A percentile compares a stretch with the other conserved stretches of the same genome.
Conservation (phyloP, 2,888 invertebrate species). For the Myathropa florea region DNA sequence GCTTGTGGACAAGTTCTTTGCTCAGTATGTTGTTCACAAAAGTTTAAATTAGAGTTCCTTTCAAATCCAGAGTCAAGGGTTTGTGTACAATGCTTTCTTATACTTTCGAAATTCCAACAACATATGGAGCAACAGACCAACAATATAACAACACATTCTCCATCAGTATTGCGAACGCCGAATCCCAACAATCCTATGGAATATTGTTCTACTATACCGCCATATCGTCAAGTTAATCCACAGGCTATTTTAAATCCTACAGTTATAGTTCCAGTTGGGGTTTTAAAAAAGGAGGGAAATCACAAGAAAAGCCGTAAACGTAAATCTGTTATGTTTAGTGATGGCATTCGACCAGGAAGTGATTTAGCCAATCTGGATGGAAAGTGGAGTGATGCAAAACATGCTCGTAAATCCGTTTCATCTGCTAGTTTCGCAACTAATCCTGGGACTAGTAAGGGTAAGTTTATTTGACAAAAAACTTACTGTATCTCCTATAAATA, state of each 20-base stretch:
- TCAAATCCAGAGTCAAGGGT: conserved; percentile 89
- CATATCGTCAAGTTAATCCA: conserved; percentile 86
- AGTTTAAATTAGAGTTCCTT: conserved; percentile 87
- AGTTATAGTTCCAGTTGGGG: conserved; percentile 93
- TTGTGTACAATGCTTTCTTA: conserved; percentile 86
- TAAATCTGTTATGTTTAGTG: conserved; percentile 93
- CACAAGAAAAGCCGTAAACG: conserved; percentile 82
- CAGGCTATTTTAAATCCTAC: conserved; percentile 82
- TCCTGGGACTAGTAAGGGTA: conserved; percentile 9
- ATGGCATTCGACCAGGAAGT: conserved; percentile 92
- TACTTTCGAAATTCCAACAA: conserved; percentile 81
- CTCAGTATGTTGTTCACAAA: conserved; percentile 88
- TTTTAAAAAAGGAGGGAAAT: conserved; percentile 84
- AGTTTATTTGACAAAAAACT: not conserved
- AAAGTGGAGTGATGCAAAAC: conserved; percentile 82
- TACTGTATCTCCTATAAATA: not conserved
- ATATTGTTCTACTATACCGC: conserved; percentile 92
- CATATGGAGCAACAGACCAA: conserved; percentile 23
- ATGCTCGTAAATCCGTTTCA: conserved; percentile 73
- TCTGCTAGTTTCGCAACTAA: not conserved
- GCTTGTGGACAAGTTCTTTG: conserved; percentile 93
- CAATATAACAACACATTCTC: conserved; percentile 11
- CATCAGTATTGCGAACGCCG: conserved; percentile 82
- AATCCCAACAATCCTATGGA: conserved; percentile 94
- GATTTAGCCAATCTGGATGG: conserved; percentile 90